Conservation (phyloP, 1,140 invertebrate species). For the Periplaneta americana region DNA sequence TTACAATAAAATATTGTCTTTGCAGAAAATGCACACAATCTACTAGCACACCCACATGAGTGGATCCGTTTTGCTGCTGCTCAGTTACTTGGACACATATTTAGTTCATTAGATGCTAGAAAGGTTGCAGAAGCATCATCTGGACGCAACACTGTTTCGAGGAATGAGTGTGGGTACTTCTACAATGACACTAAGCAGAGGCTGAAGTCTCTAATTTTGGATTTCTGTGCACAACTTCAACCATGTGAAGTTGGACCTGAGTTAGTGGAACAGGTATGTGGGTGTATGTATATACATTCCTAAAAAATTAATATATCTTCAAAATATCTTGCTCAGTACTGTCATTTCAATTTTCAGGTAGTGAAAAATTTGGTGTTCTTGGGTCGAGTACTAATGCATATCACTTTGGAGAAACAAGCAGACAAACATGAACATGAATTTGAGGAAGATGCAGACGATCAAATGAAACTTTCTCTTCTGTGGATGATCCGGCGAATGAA, state of each 20-base stretch:
- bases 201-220: slow-evolving; percentile 60
- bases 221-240: slow-evolving; percentile 66
- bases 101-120: slow-evolving; percentile 54
- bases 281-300: no score
- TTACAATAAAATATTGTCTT: slow-evolving; percentile 19
- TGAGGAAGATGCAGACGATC: slow-evolving; percentile 27
- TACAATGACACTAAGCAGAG: slow-evolving; percentile 11
- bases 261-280: slow-evolving; percentile 54
- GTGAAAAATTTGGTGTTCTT: slow-evolving; percentile 69
- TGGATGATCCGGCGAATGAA: slow-evolving; percentile 67
- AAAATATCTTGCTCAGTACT: not conserved
- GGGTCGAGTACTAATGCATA: slow-evolving; percentile 50
- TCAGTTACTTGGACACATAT: slow-evolving; percentile 66
- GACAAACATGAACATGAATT: slow-evolving; percentile 27
- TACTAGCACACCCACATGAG: slow-evolving; percentile 55
- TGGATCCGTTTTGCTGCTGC: slow-evolving; percentile 71
- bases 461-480: slow-evolving; percentile 40
- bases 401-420: slow-evolving; percentile 32
- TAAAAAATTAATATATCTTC: no score
- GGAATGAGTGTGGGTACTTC: slow-evolving; percentile 2
- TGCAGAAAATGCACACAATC: slow-evolving; percentile 40
- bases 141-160: not conserved
- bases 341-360: slow-evolving; percentile 29
- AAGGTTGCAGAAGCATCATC: slow-evolving; percentile 40
- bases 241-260: slow-evolving; percentile 48